A percentile compares a stretch with the other conserved stretches of the same genome.
Evolutionary conservation across 1,140 invertebrate genomes (phyloP).

Genomic region (Globodera ellingtonae): DNA sequence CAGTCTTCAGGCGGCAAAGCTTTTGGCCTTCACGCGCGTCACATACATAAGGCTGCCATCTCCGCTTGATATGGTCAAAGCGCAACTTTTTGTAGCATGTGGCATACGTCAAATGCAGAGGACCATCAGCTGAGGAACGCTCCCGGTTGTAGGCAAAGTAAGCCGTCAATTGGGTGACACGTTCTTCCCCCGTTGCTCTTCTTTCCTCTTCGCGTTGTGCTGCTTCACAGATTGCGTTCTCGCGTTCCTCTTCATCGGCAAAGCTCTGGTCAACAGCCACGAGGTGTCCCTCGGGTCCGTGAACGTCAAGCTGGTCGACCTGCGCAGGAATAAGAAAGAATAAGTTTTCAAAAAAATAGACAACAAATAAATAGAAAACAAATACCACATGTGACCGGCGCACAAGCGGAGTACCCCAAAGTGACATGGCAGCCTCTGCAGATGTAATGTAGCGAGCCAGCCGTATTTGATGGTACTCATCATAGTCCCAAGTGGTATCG

Average conservation of each 20-base stretch:
- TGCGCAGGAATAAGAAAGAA: no score
- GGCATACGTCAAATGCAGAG: neutral
- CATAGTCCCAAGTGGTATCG: neutral
- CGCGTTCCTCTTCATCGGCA: neutral
- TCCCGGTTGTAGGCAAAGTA: neutral
- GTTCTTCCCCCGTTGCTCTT: neutral
- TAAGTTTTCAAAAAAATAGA: no score
- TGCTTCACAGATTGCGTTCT: neutral
- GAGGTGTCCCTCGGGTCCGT: neutral
- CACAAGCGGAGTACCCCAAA: slow-evolving; percentile 7
- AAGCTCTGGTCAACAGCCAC: neutral
- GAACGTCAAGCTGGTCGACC: slow-evolving; percentile 2
- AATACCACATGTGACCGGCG: neutral
- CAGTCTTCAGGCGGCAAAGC: neutral
- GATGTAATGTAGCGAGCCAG: slow-evolving; percentile 8
- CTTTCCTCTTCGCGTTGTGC: neutral
- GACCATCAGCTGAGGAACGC: neutral
- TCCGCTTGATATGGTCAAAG: neutral
- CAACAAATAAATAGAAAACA: no score
- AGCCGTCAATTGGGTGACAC: neutral
- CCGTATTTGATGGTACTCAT: neutral
- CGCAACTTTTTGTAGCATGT: neutral
- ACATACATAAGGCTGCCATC: neutral
- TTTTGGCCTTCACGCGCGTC: neutral
- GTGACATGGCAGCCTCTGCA: neutral